Conservation (phyloP, 1,140 invertebrate genomes). For the Parapsyche elsis region DNA sequence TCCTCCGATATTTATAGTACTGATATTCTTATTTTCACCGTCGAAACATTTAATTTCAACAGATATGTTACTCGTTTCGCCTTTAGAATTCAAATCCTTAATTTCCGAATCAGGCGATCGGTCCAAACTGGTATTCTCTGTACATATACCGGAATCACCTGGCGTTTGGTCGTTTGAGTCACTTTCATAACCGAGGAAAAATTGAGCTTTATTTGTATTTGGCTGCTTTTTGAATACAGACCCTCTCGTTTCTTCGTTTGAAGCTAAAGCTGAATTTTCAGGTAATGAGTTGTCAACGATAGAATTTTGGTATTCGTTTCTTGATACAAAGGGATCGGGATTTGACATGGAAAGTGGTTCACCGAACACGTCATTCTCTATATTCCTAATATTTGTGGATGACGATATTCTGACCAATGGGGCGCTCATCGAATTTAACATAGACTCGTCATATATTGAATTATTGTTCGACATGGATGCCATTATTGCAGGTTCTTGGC, state of each 20-base stretch:
- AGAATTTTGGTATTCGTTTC: conserved; percentile 45
- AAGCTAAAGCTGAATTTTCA: conserved; percentile 56
- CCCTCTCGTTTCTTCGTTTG: conserved; percentile 56
- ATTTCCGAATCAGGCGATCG: conserved; percentile 69
- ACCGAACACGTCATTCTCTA: conserved; percentile 63
- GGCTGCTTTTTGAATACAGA: not conserved
- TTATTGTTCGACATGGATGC: conserved; percentile 65
- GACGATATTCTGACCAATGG: conserved; percentile 41
- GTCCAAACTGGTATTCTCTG: conserved; percentile 77
- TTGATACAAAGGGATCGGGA: conserved; percentile 65
- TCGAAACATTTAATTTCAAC: not conserved
- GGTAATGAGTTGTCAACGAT: not conserved
- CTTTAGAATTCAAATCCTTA: conserved; percentile 46
- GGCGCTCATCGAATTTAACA: conserved; percentile 44
- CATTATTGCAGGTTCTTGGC: conserved; percentile 64
- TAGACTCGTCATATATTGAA: conserved; percentile 61
- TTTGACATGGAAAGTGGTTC: conserved; percentile 73
- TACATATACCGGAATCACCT: conserved; percentile 77
- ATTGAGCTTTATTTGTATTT: conserved; percentile 63
- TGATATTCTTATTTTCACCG: not conserved
- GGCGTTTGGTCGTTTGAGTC: conserved; percentile 66
- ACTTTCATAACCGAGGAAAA: conserved; percentile 65
- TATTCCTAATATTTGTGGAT: conserved; percentile 57
- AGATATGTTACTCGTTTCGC: not conserved
- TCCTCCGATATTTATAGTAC: not conserved